phyloP scores from a whole-genome alignment of 2,113 vertebrate species.

The Lamprologus speciosus region DNA sequence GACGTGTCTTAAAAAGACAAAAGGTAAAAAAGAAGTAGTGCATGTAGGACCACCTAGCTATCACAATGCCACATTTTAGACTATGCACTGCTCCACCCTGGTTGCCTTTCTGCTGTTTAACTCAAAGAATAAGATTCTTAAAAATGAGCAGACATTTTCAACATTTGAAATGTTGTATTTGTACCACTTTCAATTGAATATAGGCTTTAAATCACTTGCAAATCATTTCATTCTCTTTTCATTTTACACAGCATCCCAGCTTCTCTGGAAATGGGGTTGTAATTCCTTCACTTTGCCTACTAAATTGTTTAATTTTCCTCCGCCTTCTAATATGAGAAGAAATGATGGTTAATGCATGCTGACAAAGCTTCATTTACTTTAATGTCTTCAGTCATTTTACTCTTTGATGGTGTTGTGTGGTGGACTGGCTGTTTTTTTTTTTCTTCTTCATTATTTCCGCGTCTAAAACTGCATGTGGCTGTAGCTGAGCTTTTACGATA shows the following conservation, averaged over 20 bases:
- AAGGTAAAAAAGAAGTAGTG: neutral
- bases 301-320: neutral
- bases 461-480: slow-evolving; percentile 43
- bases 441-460: neutral
- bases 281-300: neutral
- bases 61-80: neutral
- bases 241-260: neutral
- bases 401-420: neutral
- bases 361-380: neutral
- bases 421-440: neutral
- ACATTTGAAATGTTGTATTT: neutral
- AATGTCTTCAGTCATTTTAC: neutral
- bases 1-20: neutral
- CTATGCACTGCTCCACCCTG: neutral
- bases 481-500: neutral
- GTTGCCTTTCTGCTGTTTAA: neutral
- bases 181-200: neutral
- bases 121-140: neutral
- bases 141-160: neutral
- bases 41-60: neutral
- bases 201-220: neutral
- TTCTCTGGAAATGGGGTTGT: neutral
- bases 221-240: neutral
- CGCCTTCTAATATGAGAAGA: neutral
- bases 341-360: slow-evolving; percentile 22